Conservation (phyloP, 2,113 vertebrate genomes). For the Triplophysa rosa region DNA sequence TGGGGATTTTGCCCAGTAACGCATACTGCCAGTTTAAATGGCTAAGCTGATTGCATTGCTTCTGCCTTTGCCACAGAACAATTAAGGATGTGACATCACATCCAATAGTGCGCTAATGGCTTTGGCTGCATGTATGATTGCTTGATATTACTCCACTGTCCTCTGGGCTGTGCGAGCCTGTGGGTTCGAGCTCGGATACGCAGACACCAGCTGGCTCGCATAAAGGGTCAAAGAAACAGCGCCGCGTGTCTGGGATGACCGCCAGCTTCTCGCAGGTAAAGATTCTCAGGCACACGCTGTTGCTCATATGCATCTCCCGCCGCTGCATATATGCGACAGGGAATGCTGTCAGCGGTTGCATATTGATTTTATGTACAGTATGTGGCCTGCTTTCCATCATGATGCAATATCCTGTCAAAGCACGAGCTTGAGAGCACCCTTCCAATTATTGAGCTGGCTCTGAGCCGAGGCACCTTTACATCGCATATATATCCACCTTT, state of each 20-base stretch:
- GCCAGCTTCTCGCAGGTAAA: conserved; percentile 37
- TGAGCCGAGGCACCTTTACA: conserved; percentile 23
- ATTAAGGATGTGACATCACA: conserved; percentile 60
- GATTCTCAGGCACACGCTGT: neutral
- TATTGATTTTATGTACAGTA: conserved; percentile 41
- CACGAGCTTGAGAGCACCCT: conserved; percentile 35
- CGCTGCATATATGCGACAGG: conserved; percentile 16
- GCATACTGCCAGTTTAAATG: conserved; percentile 47
- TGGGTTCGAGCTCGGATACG: neutral
- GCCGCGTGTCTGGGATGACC: conserved; percentile 8
- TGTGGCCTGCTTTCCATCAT: conserved; percentile 36
- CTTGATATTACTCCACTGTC: conserved; percentile 38
- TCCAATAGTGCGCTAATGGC: conserved; percentile 50
- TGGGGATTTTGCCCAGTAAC: conserved; percentile 49
- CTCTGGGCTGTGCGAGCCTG: neutral
- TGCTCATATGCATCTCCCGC: neutral
- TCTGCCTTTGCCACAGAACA: conserved; percentile 53
- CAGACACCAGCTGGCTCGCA: conserved; percentile 13
- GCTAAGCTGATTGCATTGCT: conserved; percentile 59
- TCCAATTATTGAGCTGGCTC: conserved; percentile 50
- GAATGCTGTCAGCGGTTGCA: conserved; percentile 35
- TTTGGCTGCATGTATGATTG: conserved; percentile 43
- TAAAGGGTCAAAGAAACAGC: conserved; percentile 32
- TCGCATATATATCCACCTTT: conserved; percentile 20
- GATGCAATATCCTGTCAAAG: conserved; percentile 55